These are phyloP conservation scores for Sipha maydis DNA, from an alignment of 2,888 invertebrate species.

Conservation along the genomic window DNA sequence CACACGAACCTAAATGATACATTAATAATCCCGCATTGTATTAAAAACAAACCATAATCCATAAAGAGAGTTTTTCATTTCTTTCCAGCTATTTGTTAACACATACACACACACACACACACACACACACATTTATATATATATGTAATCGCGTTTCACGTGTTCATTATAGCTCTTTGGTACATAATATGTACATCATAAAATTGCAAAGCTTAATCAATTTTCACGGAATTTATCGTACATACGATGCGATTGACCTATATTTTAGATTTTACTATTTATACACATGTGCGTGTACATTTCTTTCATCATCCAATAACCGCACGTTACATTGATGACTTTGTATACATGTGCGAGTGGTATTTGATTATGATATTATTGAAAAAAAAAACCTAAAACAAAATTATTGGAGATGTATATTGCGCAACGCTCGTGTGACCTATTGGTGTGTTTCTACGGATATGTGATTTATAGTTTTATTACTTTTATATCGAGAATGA, in stretches of 20 bases:
- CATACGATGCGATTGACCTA: neutral
- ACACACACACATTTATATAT: neutral
- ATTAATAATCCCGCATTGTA: constrained; percentile 26
- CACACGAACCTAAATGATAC: neutral
- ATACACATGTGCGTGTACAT: neutral
- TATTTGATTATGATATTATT: too few relatives aligned
- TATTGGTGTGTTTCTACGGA: neutral
- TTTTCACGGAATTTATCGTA: neutral
- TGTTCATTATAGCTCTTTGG: neutral
- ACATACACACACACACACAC: neutral
- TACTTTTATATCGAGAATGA: neutral
- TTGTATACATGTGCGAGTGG: too few relatives aligned
- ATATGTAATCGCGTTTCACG: neutral
- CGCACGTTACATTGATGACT: neutral
- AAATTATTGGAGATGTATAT: too few relatives aligned
- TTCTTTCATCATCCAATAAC: neutral
- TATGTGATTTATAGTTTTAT: constrained; percentile 18
- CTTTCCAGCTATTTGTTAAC: neutral
- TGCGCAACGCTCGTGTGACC: neutral
- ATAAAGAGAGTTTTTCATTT: constrained; percentile 5
- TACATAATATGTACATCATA: neutral
- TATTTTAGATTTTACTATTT: neutral
- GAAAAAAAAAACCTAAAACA: too few relatives aligned
- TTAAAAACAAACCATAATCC: neutral
- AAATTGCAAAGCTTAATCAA: neutral